Conservation (phyloP, 1,140 invertebrate genomes). For the Drosophila ogumai region DNA sequence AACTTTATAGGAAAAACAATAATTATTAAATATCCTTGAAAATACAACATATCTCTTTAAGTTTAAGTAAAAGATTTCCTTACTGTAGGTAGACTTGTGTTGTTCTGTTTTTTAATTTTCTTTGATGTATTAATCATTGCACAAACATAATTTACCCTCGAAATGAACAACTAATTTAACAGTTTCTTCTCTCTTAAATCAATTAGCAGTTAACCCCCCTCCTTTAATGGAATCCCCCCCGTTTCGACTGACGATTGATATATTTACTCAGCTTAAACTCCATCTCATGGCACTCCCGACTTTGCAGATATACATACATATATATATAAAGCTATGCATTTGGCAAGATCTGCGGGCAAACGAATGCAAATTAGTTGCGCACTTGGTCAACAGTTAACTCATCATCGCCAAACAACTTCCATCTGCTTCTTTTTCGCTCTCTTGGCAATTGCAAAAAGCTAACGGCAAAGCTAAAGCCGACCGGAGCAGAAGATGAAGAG, state of each 20-base stretch:
- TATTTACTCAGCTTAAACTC: constrained; percentile 18
- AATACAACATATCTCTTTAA: not conserved
- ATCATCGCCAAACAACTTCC: constrained; percentile 56
- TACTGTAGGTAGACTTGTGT: not conserved
- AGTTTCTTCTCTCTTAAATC: constrained; percentile 10
- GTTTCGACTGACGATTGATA: constrained; percentile 8
- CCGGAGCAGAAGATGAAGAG: constrained; percentile 2
- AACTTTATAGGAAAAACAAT: not conserved
- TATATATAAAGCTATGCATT: constrained; percentile 14
- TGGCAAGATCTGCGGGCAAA: constrained; percentile 41
- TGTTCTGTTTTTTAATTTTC: not conserved
- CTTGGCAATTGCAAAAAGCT: constrained; percentile 30
- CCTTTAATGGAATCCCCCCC: not conserved
- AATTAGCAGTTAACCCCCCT: not conserved
- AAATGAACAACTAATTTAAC: not conserved
- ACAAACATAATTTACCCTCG: not conserved
- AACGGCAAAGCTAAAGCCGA: constrained; percentile 55
- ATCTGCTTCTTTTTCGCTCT: constrained; percentile 18
- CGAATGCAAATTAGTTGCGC: constrained; percentile 78
- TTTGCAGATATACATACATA: not conserved
- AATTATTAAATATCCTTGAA: not conserved
- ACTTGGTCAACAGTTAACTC: constrained; percentile 77
- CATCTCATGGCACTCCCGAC: not conserved
- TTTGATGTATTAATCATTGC: not conserved
- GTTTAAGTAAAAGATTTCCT: not conserved